Base-by-base conservation (phyloP, 2,888 invertebrate genomes). In the Steromphala cineraria region DNA sequence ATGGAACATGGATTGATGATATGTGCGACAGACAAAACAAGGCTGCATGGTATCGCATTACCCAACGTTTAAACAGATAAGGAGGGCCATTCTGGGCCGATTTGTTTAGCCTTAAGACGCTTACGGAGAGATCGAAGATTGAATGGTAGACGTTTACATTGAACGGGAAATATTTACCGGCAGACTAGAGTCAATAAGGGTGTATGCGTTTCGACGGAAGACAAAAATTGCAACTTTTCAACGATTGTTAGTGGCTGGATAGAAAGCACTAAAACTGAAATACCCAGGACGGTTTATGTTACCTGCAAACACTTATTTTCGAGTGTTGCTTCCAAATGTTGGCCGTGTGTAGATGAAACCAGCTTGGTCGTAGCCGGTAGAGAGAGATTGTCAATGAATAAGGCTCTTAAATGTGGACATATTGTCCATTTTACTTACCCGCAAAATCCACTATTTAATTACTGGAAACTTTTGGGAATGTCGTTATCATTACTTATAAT, bases 221-320 rank as follows among this genome's bases (percentile, higher is more conserved):
- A 62, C 15, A 40, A 19, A 71, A 71, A 71, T 71, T 71, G 71
- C 71, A 71, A 71, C 71, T 71, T 71, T 71, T 40, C 71, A 71
- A 36, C 36, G 28, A 36, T 71, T 71, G 71, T 71, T 36, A 10
- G 40, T 15, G 71, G 28, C 36, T 36, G n/a, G 71, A 13, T 19
- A n/a, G 19, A 46, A 46, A 46, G 8, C 46, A 46, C 46, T 46
- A 46, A 10, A 46, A 13, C 13, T 46, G 46, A 10, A 46, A 46
- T 46, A 46, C 31, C 36, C 19, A 17, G 19, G 10, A 15, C 40
- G 71, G 36, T 17, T 71, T 17, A 19, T 17, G 24, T 71, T 71
- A 71, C 71, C 19, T 19, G 1, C 40, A 36, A 71, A n/a, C 71
- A 71, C 71, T 71, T 40, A 8, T 71, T 3, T 36, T 24, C 71